Base-by-base conservation (phyloP, 2,113 vertebrate species). In the Cochlearius cochlearius region DNA sequence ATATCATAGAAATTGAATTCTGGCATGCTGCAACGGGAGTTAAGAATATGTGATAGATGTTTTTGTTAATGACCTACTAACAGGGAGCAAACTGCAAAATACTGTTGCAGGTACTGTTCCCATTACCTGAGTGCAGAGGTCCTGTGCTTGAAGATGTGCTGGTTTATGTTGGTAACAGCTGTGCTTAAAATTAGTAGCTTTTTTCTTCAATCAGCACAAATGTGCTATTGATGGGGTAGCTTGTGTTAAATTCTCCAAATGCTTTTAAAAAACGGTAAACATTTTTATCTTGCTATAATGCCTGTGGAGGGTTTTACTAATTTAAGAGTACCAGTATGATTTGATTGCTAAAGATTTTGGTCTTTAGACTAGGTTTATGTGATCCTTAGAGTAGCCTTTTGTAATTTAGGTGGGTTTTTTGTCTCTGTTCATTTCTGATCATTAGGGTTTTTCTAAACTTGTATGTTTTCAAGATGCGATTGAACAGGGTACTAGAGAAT, bases 61-160 rank as follows among this genome's bases (percentile, higher is more conserved):
- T 92, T 90, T 84, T 91, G 66, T 88, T 95, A 95, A 91, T 4
- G 32, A 89, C 18, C 64, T 49, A 5, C 63, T 85, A 62, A 39
- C 20, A 60, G 25, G 22, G 47, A 78, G 36, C 12, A 50, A 82
- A 39, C 76, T 81, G n/a, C 50, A 81, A 69, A 95, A 85, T 27
- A 11, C 25, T 64, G 38, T 59, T 6, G 1, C 38, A 60, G 64
- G 82, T 94, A 79, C 29, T 59, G 41, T 63, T 94, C 18, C 22
- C 15, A 1, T 63, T 52, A 17, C 71, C 12, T 8, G 23, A 58
- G 14, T 27, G n/a, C 22, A 64, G 73, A 72, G 66, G 15, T 88
- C 32, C 32, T 36, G 11, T 60, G 15, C 59, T 56, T 34, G 68
- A 76, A 45, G 36, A 49, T 83, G 88, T 77, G 21, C 47, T 63